Conservation (phyloP, 2,113 vertebrate species). For the Chloropsis cyanopogon region DNA sequence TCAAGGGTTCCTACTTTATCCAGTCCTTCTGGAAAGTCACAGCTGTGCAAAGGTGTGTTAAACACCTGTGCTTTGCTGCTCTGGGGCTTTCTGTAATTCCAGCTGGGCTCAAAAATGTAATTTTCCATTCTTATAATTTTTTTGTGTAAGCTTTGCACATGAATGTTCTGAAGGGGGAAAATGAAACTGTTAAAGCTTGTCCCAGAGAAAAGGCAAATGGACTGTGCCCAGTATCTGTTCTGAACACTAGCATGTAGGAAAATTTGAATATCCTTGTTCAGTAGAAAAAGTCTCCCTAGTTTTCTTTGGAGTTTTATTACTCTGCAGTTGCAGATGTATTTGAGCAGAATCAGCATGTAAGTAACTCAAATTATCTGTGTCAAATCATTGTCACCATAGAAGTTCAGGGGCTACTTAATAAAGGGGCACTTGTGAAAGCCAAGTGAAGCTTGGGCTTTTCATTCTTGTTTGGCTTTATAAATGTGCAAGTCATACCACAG, state of each 20-base stretch:
- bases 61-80: neutral
- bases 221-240: neutral
- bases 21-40: neutral
- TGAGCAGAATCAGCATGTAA: neutral
- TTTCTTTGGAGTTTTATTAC: neutral
- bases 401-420: neutral
- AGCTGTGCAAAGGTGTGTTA: neutral
- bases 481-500: neutral
- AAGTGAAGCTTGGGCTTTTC: neutral
- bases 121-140: neutral
- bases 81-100: neutral
- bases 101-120: neutral
- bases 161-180: neutral
- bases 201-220: neutral
- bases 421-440: neutral
- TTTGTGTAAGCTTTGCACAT: neutral
- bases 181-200: neutral
- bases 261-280: neutral
- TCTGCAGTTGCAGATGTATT: neutral
- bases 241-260: neutral
- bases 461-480: neutral
- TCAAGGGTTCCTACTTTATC: neutral
- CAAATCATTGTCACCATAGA: accelerated
- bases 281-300: neutral
- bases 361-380: neutral